Evolutionary conservation across 1,140 invertebrate genomes (phyloP).

Genomic region (Drosophila athabasca): DNA sequence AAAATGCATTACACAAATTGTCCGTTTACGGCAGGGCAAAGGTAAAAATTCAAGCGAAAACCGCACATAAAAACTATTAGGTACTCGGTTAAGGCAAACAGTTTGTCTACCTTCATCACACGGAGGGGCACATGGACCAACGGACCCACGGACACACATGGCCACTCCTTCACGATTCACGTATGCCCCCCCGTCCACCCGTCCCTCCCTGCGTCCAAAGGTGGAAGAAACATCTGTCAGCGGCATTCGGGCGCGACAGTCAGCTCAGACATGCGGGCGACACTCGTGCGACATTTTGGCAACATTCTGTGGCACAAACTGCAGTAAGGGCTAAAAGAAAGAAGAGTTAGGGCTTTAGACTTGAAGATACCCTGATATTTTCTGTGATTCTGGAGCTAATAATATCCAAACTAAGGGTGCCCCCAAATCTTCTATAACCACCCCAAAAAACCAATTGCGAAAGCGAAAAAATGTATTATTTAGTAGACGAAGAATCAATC

Average conservation of each 20-base stretch:
- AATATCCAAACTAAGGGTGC: no score
- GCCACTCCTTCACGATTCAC: slow-evolving; percentile 2
- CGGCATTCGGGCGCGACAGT: slow-evolving; percentile 32
- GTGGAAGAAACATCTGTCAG: slow-evolving; percentile 46
- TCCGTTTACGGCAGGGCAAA: slow-evolving; percentile 44
- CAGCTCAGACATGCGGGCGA: slow-evolving; percentile 56
- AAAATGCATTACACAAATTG: slow-evolving; percentile 63
- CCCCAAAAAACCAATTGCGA: no score
- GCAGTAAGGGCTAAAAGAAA: no score
- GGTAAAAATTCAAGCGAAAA: slow-evolving; percentile 32
- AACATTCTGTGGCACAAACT: slow-evolving; percentile 31
- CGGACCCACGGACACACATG: background rate
- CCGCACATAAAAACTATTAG: slow-evolving; percentile 54
- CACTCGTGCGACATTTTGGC: slow-evolving; percentile 46
- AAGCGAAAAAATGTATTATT: no score
- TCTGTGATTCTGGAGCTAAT: no score
- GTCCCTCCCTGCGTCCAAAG: slow-evolving; percentile 39
- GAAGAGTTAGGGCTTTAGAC: background rate
- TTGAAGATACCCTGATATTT: background rate
- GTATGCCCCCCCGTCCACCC: background rate
- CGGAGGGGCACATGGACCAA: background rate
- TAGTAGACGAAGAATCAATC: no score
- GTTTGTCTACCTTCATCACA: slow-evolving; percentile 11
- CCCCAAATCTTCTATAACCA: no score
- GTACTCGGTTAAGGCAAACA: slow-evolving; percentile 13